phyloP scores from a whole-genome alignment of 2,113 vertebrate genomes.

The Aptenodytes forsteri region DNA sequence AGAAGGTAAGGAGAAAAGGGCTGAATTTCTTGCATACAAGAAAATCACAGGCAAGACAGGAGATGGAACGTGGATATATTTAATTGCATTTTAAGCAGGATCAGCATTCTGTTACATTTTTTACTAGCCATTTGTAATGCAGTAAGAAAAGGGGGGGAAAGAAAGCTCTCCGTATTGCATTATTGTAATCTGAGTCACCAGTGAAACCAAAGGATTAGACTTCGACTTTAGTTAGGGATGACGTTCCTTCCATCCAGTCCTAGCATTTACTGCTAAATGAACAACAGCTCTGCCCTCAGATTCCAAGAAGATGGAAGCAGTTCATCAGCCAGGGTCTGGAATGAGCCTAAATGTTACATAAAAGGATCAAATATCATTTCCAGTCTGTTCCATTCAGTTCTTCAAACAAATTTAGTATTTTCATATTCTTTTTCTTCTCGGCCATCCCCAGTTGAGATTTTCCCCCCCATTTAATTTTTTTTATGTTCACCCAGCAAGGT shows the following conservation, averaged over 20 bases:
- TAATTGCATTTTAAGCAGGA: constrained; percentile 3
- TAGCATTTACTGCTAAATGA: neutral
- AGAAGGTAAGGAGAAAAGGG: neutral
- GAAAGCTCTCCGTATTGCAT: neutral
- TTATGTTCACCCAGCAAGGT: neutral
- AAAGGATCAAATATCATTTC: neutral
- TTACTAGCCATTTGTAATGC: neutral
- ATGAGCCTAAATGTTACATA: neutral
- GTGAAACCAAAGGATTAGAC: constrained; percentile 36
- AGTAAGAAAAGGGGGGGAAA: neutral
- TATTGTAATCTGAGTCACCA: constrained; percentile 25
- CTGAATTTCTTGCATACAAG: neutral
- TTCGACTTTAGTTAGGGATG: neutral
- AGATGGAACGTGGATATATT: neutral
- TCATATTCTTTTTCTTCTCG: neutral
- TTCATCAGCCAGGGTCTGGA: neutral
- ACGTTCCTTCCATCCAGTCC: constrained; percentile 3
- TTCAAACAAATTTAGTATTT: neutral
- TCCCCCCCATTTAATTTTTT: neutral
- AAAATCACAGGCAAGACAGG: neutral
- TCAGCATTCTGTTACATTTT: constrained; percentile 13
- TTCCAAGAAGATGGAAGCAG: constrained; percentile 15
- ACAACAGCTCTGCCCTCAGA: constrained; percentile 6
- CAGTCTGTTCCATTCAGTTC: neutral
- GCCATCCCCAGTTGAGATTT: neutral